Base-by-base conservation (phyloP, 2,888 invertebrate genomes). In the Coenonympha glycerion region DNA sequence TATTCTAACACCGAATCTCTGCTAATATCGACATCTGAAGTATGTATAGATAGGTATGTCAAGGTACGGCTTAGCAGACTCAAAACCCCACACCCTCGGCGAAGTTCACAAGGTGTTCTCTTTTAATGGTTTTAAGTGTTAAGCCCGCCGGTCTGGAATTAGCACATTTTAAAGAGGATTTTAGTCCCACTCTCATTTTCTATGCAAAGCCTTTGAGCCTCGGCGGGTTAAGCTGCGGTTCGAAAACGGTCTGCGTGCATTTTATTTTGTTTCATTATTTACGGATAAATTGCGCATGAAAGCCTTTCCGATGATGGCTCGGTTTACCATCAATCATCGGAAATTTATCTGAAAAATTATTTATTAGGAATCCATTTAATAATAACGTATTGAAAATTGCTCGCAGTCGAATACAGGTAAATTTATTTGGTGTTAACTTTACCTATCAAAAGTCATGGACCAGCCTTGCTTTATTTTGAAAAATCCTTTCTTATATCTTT, bases 131-230 rank as follows among this genome's bases (percentile, higher is more conserved):
- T 70, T 63, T 65, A 68, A 65, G 68, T 66, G 68, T 63, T 66
- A 68, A 70, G 55, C 60, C 61, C 45, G 55, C 53, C 26, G 55
- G 63, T 59, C 51, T 54, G 53, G 65, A 65, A 71, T 74, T 74
- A 73, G 70, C 73, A 73, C 69, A 73, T 74, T 76, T 76, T 74
- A 71, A 69, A 72, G 66, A 64, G 67, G 66, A 63, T 68, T 73
- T 72, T 66, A 70, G 63, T 60, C 61, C 60, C 60, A 61, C 63
- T 68, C 77, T 74, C 77, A 78, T 80, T 77, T 73, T 66, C 69
- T 66, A 79, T 80, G 79, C 72, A 79, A 80, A 80, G 76, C 77
- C 71, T 63, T 66, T 63, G 67, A 69, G 68, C 68, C 63, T 63
- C 49, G 47, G 41, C 52, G 45, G 52, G 49, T 56, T 48, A 40